Conservation (phyloP, 2,113 vertebrate species). For the Petaurus breviceps region DNA sequence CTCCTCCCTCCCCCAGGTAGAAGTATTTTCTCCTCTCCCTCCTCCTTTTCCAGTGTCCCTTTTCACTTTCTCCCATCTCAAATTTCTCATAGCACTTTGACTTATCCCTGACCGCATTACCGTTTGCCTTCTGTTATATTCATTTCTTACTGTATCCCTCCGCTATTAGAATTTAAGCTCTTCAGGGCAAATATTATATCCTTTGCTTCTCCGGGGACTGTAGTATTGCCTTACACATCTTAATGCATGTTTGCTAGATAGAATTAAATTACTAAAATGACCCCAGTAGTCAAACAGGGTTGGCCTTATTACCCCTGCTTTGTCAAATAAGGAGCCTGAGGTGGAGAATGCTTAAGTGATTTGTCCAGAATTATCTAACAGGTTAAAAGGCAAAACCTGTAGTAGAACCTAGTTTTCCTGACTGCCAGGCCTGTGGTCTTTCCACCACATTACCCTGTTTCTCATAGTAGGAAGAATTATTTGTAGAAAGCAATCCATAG, state of each 20-base stretch:
- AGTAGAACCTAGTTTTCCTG: not conserved
- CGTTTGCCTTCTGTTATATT: not conserved
- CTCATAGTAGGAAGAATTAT: not conserved
- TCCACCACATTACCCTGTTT: not conserved
- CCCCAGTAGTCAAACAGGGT: not conserved
- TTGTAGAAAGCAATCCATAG: not conserved
- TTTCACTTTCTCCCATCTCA: not conserved
- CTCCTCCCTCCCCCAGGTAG: not conserved
- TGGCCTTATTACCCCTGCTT: not conserved
- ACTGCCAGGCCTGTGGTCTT: not conserved
- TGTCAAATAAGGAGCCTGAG: not conserved
- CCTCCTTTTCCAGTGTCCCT: not conserved
- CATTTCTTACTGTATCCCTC: not conserved
- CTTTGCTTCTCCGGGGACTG: not conserved
- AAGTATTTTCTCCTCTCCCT: not conserved
- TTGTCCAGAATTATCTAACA: not conserved
- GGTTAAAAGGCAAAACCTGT: not conserved
- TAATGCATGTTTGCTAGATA: not conserved
- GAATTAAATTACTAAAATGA: not conserved
- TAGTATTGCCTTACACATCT: not conserved
- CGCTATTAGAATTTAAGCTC: not conserved
- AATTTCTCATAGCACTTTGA: not conserved
- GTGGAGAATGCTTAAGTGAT: not conserved
- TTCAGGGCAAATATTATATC: not conserved
- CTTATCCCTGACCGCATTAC: not conserved